Evolutionary conservation across 1,140 invertebrate genomes (phyloP).

Genomic region (Sycophaga agraensis): DNA sequence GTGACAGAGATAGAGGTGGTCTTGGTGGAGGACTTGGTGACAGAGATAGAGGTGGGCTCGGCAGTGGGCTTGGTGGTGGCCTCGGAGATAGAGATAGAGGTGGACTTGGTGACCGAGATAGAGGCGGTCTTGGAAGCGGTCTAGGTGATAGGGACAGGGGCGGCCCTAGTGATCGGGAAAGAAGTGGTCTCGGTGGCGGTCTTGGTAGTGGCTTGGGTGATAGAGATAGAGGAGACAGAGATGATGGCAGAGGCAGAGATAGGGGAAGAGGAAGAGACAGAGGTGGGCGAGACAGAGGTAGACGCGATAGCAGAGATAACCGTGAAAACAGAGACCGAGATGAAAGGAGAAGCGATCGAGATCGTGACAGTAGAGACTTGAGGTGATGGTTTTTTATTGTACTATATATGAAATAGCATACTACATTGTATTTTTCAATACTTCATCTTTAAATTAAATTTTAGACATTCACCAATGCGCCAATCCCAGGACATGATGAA

Average conservation of each 20-base stretch:
- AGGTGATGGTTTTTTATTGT: conserved; percentile 6
- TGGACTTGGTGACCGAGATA: conserved; percentile 26
- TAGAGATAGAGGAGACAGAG: conserved; percentile 21
- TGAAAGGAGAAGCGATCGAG: conserved; percentile 28
- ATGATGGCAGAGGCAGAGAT: conserved; percentile 42
- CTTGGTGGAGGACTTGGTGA: conserved; percentile 41
- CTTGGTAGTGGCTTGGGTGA: conserved; percentile 34
- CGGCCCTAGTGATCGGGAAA: conserved; percentile 11
- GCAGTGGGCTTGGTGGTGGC: too few relatives aligned
- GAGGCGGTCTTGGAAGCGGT: conserved; percentile 42
- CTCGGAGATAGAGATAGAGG: conserved; percentile 41
- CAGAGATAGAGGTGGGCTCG: conserved; percentile 47
- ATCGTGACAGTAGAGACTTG: conserved; percentile 24
- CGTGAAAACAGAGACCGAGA: conserved; percentile 27
- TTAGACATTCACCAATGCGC: conserved; percentile 21
- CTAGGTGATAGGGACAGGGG: conserved; percentile 33
- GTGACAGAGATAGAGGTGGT: conserved; percentile 46
- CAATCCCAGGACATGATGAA: conserved; percentile 13
- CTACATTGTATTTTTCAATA: too few relatives aligned
- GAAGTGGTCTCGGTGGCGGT: conserved; percentile 32
- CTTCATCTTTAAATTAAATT: background rate
- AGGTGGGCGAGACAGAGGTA: conserved; percentile 47
- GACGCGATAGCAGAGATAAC: conserved; percentile 26
- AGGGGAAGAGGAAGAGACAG: conserved; percentile 44
- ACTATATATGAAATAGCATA: too few relatives aligned